phyloP scores from a whole-genome alignment of 2,797 vertebrate genomes.

The Chaenodraco wilsoni region DNA sequence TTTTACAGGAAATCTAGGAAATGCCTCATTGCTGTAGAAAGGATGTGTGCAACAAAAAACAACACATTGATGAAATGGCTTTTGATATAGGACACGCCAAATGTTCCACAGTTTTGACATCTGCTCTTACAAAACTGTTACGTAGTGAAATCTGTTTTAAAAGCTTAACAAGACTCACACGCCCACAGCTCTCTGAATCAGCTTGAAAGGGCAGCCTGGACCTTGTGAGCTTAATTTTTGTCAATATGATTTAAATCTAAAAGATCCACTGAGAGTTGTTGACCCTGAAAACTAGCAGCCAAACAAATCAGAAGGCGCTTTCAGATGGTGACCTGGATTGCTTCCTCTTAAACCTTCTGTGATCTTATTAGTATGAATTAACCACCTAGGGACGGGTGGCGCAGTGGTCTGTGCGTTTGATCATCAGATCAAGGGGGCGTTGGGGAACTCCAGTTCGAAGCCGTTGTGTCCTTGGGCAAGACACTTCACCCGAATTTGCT shows the following conservation, averaged over 20 bases:
- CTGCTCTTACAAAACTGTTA: neutral
- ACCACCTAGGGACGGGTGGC: too few species aligned
- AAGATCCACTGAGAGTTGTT: conserved; percentile 18
- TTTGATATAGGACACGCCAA: neutral
- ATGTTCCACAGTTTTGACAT: conserved; percentile 10
- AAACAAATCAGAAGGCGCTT: conserved; percentile 23
- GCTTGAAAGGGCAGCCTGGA: neutral
- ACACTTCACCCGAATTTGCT: too few species aligned
- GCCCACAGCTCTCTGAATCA: conserved; percentile 17
- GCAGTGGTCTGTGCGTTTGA: too few species aligned
- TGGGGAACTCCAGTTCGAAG: too few species aligned
- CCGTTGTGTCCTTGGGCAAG: too few species aligned
- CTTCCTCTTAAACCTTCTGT: neutral
- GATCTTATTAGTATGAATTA: neutral
- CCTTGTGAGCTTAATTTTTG: conserved; percentile 34
- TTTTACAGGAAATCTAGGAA: conserved; percentile 37
- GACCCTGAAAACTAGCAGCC: conserved; percentile 29
- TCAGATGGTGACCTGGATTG: neutral
- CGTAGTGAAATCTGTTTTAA: conserved; percentile 20
- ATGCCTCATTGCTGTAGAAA: neutral
- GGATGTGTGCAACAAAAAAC: neutral
- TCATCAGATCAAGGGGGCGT: too few species aligned
- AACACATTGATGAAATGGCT: neutral
- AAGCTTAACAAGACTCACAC: conserved; percentile 4
- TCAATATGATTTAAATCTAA: conserved; percentile 15